Evolutionary conservation across 2,888 invertebrate genomes (phyloP), one percentile per base, ranked within the genome.

Genomic region (Willowsia nigromaculata): DNA sequence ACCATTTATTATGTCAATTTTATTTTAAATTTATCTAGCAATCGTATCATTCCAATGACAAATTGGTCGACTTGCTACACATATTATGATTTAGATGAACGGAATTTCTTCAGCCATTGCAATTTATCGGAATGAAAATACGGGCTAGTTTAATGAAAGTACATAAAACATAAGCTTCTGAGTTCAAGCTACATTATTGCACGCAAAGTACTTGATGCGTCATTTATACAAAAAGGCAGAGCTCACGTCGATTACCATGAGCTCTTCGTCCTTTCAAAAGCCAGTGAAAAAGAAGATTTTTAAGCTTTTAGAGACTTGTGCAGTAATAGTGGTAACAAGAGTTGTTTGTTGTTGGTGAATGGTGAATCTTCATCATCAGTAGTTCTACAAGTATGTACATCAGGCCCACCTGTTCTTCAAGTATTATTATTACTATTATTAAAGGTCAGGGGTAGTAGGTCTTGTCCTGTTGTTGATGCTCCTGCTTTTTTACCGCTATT

Each of bases 361-460:
- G 56, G 18, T 56, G 11, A 56, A 2, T 56, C 56, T 18, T 62
- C 62, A 62, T 30, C 62, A 62, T 33, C 33, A 33, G 65, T 65
- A 65, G 65, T 65, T 15, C 5, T 65, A 33, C 65, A 65, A n/a
- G 65, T 65, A 65, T 65, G 65, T 18, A 65, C 65, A 65, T 65
- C 53, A 53, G 43, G 30, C 65, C 65, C 82, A 82, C 82, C 83
- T 68, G 84, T 84, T 88, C 88, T 71, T 88, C 84, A 88, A 80
- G 68, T 56, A 84, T 84, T 33, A 68, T 84, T 84, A 84, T 53
- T 68, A 84, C 71, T 53, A 84, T 84, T 84, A 84, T 71, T 86
- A 68, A 90, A 88, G 91, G 91, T 91, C 91, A 91, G 90, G 91
- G 91, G 91, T 91, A 91, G 91, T 91, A 89, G 91, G 91, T 91